Conservation (phyloP, 1,140 invertebrate species). For the Bombus sylvicola region DNA sequence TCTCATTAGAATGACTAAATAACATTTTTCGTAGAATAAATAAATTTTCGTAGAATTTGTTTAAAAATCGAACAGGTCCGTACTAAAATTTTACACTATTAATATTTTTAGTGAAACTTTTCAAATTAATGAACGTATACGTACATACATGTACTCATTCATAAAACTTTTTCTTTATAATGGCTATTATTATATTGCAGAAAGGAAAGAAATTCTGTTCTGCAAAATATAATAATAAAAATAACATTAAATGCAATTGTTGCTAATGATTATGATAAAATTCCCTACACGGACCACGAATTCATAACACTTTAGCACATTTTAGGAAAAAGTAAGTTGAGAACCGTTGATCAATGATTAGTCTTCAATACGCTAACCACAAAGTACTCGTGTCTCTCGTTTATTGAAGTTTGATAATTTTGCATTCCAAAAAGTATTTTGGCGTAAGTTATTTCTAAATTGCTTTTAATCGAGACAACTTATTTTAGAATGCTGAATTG, state of each 20-base stretch:
- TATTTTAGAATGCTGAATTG: background rate
- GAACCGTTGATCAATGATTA: background rate
- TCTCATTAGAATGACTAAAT: background rate
- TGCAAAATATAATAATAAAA: background rate
- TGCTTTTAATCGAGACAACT: background rate
- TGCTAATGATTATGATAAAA: background rate
- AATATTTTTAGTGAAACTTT: too few relatives aligned
- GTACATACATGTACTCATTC: too few relatives aligned
- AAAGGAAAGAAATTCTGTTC: background rate
- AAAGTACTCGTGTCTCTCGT: background rate
- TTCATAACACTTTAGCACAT: background rate
- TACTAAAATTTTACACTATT: background rate
- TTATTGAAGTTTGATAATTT: background rate
- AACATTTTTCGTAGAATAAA: background rate
- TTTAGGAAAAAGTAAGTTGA: constrained; percentile 10
- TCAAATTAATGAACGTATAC: too few relatives aligned
- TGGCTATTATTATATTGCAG: background rate
- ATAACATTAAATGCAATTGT: background rate
- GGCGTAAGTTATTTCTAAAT: constrained; percentile 1
- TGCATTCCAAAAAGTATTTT: background rate
- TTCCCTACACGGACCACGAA: background rate
- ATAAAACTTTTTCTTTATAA: background rate
- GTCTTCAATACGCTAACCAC: constrained; percentile 4
- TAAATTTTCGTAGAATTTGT: background rate
- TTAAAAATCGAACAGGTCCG: background rate